phyloP scores from a whole-genome alignment of 1,140 invertebrate species.

The Doryteuthis pealeii region DNA sequence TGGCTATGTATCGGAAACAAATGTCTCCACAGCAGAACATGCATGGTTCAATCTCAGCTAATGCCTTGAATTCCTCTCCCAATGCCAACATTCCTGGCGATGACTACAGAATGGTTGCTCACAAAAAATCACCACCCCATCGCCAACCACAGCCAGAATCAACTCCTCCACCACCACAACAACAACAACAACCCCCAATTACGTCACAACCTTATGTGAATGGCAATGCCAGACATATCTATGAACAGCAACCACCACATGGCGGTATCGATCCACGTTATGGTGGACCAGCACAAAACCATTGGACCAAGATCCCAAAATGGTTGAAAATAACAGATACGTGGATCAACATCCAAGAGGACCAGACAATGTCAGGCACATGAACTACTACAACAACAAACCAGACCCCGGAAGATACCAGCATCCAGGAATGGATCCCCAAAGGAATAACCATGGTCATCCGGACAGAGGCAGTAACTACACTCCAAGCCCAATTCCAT shows the following conservation, averaged over 20 bases:
- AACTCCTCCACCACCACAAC: conserved; percentile 14
- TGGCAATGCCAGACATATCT: neutral
- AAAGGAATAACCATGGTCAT: neutral
- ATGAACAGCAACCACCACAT: neutral
- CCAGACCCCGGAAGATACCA: neutral
- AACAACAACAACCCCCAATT: neutral
- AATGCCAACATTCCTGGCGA: conserved; percentile 23
- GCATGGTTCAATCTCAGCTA: conserved; percentile 44
- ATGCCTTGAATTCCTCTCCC: conserved; percentile 35
- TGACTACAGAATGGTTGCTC: conserved; percentile 35
- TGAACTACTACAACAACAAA: conserved; percentile 5
- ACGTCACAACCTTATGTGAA: neutral
- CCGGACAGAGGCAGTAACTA: neutral
- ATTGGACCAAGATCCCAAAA: too few relatives aligned
- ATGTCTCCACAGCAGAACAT: conserved; percentile 27
- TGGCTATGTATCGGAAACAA: conserved; percentile 2
- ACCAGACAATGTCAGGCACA: neutral
- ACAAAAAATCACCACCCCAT: neutral
- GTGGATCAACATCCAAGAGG: neutral
- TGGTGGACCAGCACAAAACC: too few relatives aligned
- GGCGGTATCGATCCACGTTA: too few relatives aligned
- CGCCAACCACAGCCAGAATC: neutral
- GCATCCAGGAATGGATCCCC: neutral
- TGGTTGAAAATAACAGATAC: neutral
- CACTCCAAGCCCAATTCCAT: neutral